A percentile compares a stretch with the other conserved stretches of the same genome.
Conservation (phyloP, 2,797 vertebrate genomes). For the Somateria mollissima region DNA sequence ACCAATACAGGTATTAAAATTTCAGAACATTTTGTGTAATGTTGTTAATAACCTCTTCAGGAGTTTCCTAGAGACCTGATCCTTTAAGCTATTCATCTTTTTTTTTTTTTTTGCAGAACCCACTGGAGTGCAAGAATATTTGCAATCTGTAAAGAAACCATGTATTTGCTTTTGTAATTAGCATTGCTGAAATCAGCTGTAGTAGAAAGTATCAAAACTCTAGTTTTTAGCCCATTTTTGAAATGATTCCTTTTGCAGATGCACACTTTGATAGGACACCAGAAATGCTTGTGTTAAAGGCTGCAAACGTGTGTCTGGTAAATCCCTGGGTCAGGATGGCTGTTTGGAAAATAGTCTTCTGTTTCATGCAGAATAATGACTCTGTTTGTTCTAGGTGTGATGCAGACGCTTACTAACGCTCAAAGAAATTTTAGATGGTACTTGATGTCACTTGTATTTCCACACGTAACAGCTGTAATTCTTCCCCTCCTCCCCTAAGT, state of each 20-base stretch:
- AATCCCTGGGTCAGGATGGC: background rate
- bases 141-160: background rate
- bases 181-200: background rate
- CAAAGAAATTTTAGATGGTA: conserved; percentile 1
- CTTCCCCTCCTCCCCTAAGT: background rate
- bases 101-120: background rate
- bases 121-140: background rate
- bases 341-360: background rate
- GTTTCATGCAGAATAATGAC: background rate
- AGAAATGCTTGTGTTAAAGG: background rate
- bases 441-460: conserved; percentile 23
- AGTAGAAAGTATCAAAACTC: background rate
- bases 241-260: background rate
- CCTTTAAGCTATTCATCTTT: background rate
- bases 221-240: background rate
- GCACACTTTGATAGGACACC: background rate
- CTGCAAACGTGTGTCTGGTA: background rate
- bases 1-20: background rate
- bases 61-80: background rate
- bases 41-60: background rate
- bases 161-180: background rate
- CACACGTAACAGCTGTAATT: conserved; percentile 29
- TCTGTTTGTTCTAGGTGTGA: background rate
- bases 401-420: background rate
- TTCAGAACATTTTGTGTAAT: background rate